Base-by-base conservation (phyloP, 2,797 vertebrate genomes). In the Basileuterus tristriatus region DNA sequence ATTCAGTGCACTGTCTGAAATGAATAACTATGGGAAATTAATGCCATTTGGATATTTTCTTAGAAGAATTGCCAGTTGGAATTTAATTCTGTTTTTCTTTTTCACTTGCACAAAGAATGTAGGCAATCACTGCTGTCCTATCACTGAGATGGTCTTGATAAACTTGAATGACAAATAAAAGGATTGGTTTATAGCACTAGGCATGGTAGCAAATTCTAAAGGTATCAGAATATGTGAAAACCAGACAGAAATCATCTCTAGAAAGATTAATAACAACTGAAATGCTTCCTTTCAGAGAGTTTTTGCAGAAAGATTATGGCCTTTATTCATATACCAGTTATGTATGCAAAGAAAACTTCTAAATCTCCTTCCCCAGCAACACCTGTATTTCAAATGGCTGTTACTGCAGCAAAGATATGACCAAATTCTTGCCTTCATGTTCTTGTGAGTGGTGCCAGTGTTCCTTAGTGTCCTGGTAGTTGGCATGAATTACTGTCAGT, bases 91-190 rank as follows among this genome's bases (percentile, higher is more conserved):
- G 3, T 58, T 80, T 92, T 46, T 76, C 21, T 50, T 67, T 82
- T 75, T 83, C 37, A 77, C 86, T 86, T 78, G 50, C 76, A 87
- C 94, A 95, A 96, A 96, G 94, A 93, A 92, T 88, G 79, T 92
- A 82, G 65, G 64, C 4, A 2, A 12, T 93, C 67, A 39, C 96
- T 87, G 78, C 74, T 18, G 20, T 83, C 59, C 50, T 70, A 2
- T n/a, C 34, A 26, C 82, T 83, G 84, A 94, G 60, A 23, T 76
- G 44, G 52, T 90, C 59, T 86, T 68, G 78, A 27, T 95, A 85
- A 78, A 93, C 84, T 87, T 96, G 69, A 75, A 65, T 20, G 32
- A 55, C 62, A 87, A 90, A 87, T 30, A 15, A 18, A 32, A 72
- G 44, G 50, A 63, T 76, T 90, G 44, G 71, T 76, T 70, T 79